These are phyloP conservation scores for Chionodraco myersi DNA, from an alignment of 2,113 vertebrate species.

Conservation along the genomic window DNA sequence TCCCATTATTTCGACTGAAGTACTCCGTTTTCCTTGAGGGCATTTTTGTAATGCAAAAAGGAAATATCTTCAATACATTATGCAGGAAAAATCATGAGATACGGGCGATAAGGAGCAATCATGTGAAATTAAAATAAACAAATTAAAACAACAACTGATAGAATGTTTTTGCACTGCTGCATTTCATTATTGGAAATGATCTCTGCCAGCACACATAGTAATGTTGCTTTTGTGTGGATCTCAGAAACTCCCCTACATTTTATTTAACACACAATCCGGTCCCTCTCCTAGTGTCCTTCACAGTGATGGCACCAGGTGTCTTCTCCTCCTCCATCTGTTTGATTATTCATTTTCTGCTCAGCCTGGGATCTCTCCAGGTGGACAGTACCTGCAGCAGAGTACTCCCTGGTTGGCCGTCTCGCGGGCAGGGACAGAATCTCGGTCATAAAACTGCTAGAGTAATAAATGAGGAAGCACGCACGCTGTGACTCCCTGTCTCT, in stretches of 20 bases:
- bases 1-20: conserved; percentile 38
- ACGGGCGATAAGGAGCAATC: not conserved
- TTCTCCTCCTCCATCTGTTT: conserved; percentile 70
- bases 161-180: not conserved
- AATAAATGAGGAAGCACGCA: conserved; percentile 58
- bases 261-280: conserved; percentile 44
- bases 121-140: conserved; percentile 9
- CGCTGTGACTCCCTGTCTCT: conserved; percentile 11
- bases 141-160: not conserved
- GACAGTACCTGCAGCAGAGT: conserved; percentile 53
- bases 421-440: conserved; percentile 50
- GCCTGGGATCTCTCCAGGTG: conserved; percentile 56
- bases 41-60: conserved; percentile 7
- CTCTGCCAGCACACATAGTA: conserved; percentile 7
- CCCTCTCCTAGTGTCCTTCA: conserved; percentile 67
- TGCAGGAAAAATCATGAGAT: not conserved
- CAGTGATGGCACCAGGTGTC: conserved; percentile 67
- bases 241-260: conserved; percentile 4
- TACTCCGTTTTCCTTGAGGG: conserved; percentile 10
- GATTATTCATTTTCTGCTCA: conserved; percentile 73
- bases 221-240: conserved; percentile 28
- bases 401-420: conserved; percentile 60
- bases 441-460: conserved; percentile 48
- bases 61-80: not conserved
- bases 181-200: conserved; percentile 11